phyloP scores from a whole-genome alignment of 2,113 vertebrate genomes.

The Sinocyclocheilus grahami region DNA sequence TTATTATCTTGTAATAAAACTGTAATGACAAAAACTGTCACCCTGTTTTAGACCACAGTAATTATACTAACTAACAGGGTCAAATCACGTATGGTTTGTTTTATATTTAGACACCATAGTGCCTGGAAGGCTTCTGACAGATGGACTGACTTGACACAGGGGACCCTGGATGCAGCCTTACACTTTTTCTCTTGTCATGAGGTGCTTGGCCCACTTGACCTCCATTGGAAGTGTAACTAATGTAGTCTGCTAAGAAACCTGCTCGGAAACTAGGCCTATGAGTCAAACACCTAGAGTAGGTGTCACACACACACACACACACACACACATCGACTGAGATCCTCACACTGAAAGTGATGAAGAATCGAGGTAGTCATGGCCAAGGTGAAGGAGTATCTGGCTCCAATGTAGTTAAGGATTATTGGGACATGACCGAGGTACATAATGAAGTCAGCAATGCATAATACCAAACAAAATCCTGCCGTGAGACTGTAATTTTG shows the following conservation, averaged over 20 bases:
- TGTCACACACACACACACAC: conserved; percentile 16
- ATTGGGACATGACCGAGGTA: conserved; percentile 53
- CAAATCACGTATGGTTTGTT: neutral
- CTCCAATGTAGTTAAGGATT: conserved; percentile 30
- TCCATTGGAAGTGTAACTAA: conserved; percentile 50
- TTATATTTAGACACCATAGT: conserved; percentile 15
- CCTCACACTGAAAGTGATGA: conserved; percentile 78
- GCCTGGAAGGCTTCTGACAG: conserved; percentile 40
- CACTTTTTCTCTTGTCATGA: conserved; percentile 44
- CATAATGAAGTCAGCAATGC: neutral
- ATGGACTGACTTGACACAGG: conserved; percentile 48
- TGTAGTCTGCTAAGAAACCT: conserved; percentile 40
- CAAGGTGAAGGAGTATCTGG: conserved; percentile 64
- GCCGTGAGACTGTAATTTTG: neutral
- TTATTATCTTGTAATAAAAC: conserved; percentile 19
- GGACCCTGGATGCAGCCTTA: conserved; percentile 44
- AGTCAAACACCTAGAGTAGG: conserved; percentile 36
- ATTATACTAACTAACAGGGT: neutral
- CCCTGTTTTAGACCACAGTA: neutral
- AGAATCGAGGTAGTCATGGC: conserved; percentile 68
- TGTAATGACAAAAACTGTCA: neutral
- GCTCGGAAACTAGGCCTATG: conserved; percentile 34
- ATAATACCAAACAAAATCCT: neutral
- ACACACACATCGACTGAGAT: conserved; percentile 75
- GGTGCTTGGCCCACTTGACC: conserved; percentile 47